A percentile compares a stretch with the other conserved stretches of the same genome.
These are phyloP conservation scores for Dryoscopus gambensis DNA, from an alignment of 2,113 vertebrate genomes.

Conservation along the genomic window DNA sequence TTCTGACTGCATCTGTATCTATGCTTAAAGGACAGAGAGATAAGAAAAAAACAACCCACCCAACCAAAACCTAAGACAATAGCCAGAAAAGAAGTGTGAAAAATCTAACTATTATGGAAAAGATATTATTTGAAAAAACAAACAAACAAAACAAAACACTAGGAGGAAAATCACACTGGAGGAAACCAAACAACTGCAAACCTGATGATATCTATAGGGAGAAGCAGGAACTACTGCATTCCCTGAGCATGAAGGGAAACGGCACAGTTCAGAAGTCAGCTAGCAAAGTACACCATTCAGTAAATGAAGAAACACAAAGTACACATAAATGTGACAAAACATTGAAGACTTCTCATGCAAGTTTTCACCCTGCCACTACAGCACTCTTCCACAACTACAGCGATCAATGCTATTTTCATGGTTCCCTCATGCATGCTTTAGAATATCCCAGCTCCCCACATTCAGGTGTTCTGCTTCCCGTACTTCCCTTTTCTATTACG, in stretches of 20 bases:
- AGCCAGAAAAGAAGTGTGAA: background rate
- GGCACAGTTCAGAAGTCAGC: background rate
- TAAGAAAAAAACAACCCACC: background rate
- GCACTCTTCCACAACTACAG: background rate
- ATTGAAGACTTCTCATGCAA: background rate
- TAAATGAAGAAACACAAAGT: background rate
- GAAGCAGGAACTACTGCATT: background rate
- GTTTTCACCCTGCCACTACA: background rate
- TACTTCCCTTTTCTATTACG: background rate
- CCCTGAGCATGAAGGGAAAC: fast-evolving
- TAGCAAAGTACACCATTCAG: background rate
- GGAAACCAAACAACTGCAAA: background rate
- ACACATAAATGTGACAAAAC: background rate
- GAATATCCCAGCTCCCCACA: background rate
- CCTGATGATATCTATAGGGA: background rate
- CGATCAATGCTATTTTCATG: background rate
- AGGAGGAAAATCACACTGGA: background rate
- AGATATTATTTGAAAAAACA: background rate
- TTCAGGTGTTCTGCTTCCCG: background rate
- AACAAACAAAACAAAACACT: background rate
- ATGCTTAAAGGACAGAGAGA: background rate
- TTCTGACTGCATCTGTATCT: background rate
- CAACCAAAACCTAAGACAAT: background rate
- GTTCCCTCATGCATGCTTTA: background rate
- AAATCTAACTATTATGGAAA: fast-evolving